A percentile compares a stretch with the other conserved stretches of the same genome.
These are phyloP conservation scores for Percopsis omiscomaycus DNA, from an alignment of 2,797 vertebrate genomes.

Conservation along the genomic window DNA sequence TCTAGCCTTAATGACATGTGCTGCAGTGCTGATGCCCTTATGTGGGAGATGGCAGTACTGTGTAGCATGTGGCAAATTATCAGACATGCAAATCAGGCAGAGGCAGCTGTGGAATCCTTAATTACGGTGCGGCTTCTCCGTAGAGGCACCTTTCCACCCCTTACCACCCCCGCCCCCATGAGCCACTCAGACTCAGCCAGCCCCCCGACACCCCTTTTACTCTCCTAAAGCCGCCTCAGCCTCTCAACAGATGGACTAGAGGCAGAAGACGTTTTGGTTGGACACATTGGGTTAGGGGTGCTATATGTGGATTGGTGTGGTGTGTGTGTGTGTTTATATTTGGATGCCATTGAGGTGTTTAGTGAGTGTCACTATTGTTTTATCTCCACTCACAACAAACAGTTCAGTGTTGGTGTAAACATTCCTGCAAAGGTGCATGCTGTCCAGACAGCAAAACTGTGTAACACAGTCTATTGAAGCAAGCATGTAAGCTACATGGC, in stretches of 20 bases:
- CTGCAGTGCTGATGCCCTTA: constrained; percentile 69
- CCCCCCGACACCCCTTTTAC: constrained; percentile 40
- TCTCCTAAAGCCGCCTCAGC: constrained; percentile 58
- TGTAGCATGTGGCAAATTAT: constrained; percentile 74
- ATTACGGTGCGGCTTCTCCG: constrained; percentile 70
- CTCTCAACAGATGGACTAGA: constrained; percentile 76
- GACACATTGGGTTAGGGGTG: constrained; percentile 33
- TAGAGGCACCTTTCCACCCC: constrained; percentile 66
- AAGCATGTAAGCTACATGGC: background rate
- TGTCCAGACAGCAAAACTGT: constrained; percentile 11
- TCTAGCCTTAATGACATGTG: constrained; percentile 65
- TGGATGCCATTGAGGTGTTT: constrained; percentile 58
- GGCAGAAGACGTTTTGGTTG: constrained; percentile 48
- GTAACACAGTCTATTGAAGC: constrained; percentile 1
- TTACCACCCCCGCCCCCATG: constrained; percentile 35
- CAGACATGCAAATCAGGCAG: constrained; percentile 78
- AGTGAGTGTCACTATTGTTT: constrained; percentile 39
- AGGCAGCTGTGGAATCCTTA: constrained; percentile 79
- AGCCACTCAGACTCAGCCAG: constrained; percentile 39
- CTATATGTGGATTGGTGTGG: constrained; percentile 31
- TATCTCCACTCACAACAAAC: constrained; percentile 42
- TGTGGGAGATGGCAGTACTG: constrained; percentile 67
- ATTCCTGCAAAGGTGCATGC: constrained; percentile 10
- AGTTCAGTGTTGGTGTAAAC: constrained; percentile 19
- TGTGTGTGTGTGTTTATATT: constrained; percentile 53